A percentile compares a stretch with the other conserved stretches of the same genome.
Conservation (phyloP, 2,113 vertebrate species). For the Microcebus murinus region DNA sequence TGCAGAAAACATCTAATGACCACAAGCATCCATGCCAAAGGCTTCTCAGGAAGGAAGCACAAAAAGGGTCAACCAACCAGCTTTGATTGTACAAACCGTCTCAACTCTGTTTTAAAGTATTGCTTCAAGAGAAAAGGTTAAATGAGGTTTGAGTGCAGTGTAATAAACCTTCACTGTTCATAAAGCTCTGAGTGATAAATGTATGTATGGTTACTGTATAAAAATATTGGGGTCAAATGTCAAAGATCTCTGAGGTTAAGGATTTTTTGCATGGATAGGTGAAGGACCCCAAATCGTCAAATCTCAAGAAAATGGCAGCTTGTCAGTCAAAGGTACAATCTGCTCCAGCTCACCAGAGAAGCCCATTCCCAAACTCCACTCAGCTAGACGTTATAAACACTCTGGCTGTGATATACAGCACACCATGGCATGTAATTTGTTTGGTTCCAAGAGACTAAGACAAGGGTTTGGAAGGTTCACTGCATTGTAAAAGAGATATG, state of each 20-base stretch:
- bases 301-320: conserved; percentile 65
- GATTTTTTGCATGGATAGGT: conserved; percentile 67
- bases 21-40: conserved; percentile 6
- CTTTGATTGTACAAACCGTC: conserved; percentile 57
- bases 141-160: conserved; percentile 84
- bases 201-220: conserved; percentile 81
- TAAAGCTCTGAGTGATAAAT: conserved; percentile 85
- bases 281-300: conserved; percentile 44
- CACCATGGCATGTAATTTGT: conserved; percentile 83
- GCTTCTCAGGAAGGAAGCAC: background rate
- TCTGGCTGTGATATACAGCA: conserved; percentile 76
- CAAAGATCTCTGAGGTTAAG: conserved; percentile 69
- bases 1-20: background rate
- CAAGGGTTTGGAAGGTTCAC: conserved; percentile 83
- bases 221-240: conserved; percentile 81
- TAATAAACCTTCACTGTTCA: conserved; percentile 88
- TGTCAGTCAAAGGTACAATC: conserved; percentile 50
- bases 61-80: accelerated
- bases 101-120: conserved; percentile 77
- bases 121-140: conserved; percentile 85
- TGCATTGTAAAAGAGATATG: conserved; percentile 81
- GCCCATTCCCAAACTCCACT: conserved; percentile 60
- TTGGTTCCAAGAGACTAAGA: conserved; percentile 82
- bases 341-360: conserved; percentile 69
- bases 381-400: conserved; percentile 65